Conservation (phyloP, 1,140 invertebrate species). For the Anastrepha ludens region DNA sequence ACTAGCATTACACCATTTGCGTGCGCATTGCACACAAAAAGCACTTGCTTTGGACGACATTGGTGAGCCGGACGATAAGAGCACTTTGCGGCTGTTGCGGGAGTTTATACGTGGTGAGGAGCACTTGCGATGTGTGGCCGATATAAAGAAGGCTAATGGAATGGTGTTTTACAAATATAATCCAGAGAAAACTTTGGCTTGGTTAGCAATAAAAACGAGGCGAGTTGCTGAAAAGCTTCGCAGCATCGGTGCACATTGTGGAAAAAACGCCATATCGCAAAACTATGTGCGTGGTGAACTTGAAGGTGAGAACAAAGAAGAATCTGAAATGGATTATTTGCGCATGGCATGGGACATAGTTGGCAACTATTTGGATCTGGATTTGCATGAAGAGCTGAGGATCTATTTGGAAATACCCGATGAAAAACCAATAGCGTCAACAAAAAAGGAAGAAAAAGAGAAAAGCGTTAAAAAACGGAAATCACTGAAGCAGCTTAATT, state of each 20-base stretch:
- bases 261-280: slow-evolving; percentile 80
- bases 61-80: slow-evolving; percentile 71
- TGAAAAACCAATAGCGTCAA: slow-evolving; percentile 62
- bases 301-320: slow-evolving; percentile 72
- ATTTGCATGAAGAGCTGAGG: slow-evolving; percentile 64
- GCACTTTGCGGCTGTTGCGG: slow-evolving; percentile 61
- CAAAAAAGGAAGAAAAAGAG: slow-evolving; percentile 54
- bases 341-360: slow-evolving; percentile 69
- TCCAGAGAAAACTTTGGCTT: slow-evolving; percentile 83
- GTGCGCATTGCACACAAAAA: slow-evolving; percentile 76
- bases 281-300: slow-evolving; percentile 82
- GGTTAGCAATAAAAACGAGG: slow-evolving; percentile 82
- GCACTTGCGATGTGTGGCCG: slow-evolving; percentile 62
- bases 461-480: slow-evolving; percentile 67
- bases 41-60: slow-evolving; percentile 84
- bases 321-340: slow-evolving; percentile 68
- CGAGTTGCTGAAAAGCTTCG: slow-evolving; percentile 79
- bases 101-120: slow-evolving; percentile 58
- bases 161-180: slow-evolving; percentile 86
- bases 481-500: slow-evolving; percentile 61
- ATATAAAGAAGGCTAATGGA: slow-evolving; percentile 74
- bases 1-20: slow-evolving; percentile 79
- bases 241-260: slow-evolving; percentile 82
- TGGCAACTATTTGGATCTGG: slow-evolving; percentile 65
- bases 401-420: slow-evolving; percentile 65